Evolutionary conservation across 2,888 invertebrate genomes (phyloP), one percentile per base, ranked within the genome.

Genomic region (Sycophila texana): DNA sequence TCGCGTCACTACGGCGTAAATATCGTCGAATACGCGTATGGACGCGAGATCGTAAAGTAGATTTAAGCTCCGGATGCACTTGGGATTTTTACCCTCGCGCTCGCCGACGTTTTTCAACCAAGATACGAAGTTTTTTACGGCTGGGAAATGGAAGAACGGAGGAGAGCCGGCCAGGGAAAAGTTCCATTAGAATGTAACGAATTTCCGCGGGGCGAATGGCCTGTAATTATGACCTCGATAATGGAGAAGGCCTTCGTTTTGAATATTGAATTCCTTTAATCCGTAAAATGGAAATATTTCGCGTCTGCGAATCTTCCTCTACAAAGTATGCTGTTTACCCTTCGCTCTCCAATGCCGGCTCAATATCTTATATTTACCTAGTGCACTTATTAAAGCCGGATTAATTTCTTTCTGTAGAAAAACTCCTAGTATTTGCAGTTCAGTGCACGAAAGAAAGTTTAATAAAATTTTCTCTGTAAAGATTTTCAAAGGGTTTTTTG

Each of bases 11-110:
- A 57, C 63, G 71, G 78, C 74, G 68, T 82, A 82, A 82, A 82
- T 81, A 82, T 83, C 77, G 77, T 77, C 73, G 79, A 77, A 75
- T 58, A 61, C 73, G 51, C 53, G 75, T 58, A n/a, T 71, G 81
- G 79, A 76, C 65, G 81, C 65, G 53, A 66, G 57, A 51, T 75
- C 68, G 68, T 68, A 75, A 75, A 71, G 71, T 77, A 18, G 63
- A 77, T 77, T 77, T 77, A 71, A 77, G 71, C 53, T 39, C 39
- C 68, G 51, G 68, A 61, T 60, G 53, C 68, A 75, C 68, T 75
- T 16, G 67, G 20, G 14, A 13, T 60, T 47, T 30, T 22, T 47
- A 3, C 39, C 39, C 39, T 39, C 39, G 39, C 39, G 39, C 39
- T 10, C 13, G 13, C 18, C 20, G n/a, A 16, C 47, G 0, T 61